phyloP scores from a whole-genome alignment of 2,797 vertebrate species.

The Parotocinclus haroldoi region DNA sequence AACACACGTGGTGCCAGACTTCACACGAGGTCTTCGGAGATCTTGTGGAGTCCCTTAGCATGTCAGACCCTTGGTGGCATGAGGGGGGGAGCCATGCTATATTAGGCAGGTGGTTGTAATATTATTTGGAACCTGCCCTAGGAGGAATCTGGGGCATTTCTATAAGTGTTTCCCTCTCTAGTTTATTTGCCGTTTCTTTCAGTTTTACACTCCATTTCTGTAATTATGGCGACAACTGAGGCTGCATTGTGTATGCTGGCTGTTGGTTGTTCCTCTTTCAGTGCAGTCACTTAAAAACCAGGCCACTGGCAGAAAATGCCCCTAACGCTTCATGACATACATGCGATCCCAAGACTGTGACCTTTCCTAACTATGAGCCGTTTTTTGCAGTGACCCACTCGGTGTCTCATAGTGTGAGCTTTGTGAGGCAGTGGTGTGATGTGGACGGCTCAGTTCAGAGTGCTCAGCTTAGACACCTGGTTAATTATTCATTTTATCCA shows the following conservation, averaged over 20 bases:
- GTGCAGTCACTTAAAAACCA: neutral
- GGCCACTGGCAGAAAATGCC: neutral
- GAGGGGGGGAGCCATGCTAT: no score
- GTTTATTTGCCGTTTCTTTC: neutral
- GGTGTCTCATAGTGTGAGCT: neutral
- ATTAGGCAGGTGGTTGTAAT: no score
- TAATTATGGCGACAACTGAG: neutral
- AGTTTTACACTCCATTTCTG: neutral
- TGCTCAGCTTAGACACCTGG: slow-evolving; percentile 22
- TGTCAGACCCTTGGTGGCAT: no score
- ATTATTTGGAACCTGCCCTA: no score
- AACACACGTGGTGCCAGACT: no score
- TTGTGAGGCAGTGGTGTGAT: neutral
- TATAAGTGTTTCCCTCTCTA: neutral
- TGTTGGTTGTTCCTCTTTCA: neutral
- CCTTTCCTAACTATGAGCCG: neutral
- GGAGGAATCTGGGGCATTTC: neutral
- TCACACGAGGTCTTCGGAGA: no score
- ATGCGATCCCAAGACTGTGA: neutral
- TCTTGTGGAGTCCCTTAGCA: no score
- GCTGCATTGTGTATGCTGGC: slow-evolving; percentile 3
- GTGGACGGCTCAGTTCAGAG: neutral
- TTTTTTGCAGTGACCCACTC: neutral
- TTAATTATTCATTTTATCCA: slow-evolving; percentile 43
- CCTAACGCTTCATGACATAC: slow-evolving; percentile 4